These are phyloP conservation scores for Tyria jacobaeae DNA, from an alignment of 2,888 invertebrate species.

Conservation along the genomic window DNA sequence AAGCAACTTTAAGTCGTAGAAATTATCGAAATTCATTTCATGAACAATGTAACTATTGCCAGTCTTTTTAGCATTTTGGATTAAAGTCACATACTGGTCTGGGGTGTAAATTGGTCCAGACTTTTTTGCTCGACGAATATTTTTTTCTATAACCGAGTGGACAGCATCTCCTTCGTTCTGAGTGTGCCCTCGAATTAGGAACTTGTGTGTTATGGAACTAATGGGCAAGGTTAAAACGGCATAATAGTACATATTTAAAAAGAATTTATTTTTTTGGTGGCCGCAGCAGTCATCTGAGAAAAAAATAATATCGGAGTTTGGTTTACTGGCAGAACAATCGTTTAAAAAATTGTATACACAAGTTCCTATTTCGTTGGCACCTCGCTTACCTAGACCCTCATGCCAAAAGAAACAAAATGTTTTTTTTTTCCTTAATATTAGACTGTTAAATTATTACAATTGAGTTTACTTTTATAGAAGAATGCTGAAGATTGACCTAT, in stretches of 20 bases:
- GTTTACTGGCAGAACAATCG: slow-evolving; percentile 24
- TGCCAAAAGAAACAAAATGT: slow-evolving; percentile 40
- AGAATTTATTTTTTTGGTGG: slow-evolving; percentile 42
- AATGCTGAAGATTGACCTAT: slow-evolving; percentile 21
- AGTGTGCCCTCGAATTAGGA: slow-evolving; percentile 28
- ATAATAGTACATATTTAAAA: slow-evolving; percentile 36
- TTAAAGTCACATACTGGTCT: slow-evolving; percentile 25
- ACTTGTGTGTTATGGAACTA: slow-evolving; percentile 33
- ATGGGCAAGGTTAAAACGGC: slow-evolving; percentile 31
- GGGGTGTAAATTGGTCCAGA: slow-evolving; percentile 37
- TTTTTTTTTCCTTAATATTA: slow-evolving; percentile 25
- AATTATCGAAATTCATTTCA: slow-evolving; percentile 30
- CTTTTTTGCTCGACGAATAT: slow-evolving; percentile 26
- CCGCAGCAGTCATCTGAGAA: slow-evolving; percentile 41
- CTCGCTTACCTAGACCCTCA: slow-evolving; percentile 37
- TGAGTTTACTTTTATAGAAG: slow-evolving; percentile 22
- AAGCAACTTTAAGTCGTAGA: slow-evolving; percentile 28
- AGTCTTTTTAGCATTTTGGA: slow-evolving; percentile 27
- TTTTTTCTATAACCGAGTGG: slow-evolving; percentile 43
- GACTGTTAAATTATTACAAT: slow-evolving; percentile 23
- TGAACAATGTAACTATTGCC: slow-evolving; percentile 27
- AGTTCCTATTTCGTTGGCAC: slow-evolving; percentile 42
- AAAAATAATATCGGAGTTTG: slow-evolving; percentile 35
- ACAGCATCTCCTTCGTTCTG: slow-evolving; percentile 44
- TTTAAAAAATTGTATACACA: slow-evolving; percentile 39